Conservation (phyloP, 2,797 vertebrate genomes). For the Cynopterus sphinx region DNA sequence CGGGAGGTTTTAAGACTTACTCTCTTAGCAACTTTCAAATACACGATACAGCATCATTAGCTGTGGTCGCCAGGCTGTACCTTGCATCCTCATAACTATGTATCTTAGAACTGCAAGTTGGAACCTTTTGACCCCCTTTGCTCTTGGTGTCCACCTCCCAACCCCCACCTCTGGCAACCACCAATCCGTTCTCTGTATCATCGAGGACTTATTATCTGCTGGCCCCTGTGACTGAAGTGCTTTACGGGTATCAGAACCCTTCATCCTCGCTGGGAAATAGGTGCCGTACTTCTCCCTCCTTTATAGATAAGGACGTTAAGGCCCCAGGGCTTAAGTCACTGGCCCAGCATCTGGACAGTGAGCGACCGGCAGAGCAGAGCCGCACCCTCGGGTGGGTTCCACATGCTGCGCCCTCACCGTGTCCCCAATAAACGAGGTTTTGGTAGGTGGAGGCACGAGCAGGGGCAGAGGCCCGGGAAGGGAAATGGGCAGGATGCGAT, state of each 20-base stretch:
- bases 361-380: background rate
- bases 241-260: rapidly evolving
- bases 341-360: too few relatives aligned
- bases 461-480: rapidly evolving
- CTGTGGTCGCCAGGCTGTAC: background rate
- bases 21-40: background rate
- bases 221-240: background rate
- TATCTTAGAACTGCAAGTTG: background rate
- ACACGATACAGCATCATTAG: background rate
- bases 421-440: background rate
- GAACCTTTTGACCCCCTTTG: background rate
- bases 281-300: background rate
- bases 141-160: background rate
- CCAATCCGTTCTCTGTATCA: background rate
- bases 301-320: background rate
- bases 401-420: background rate
- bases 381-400: background rate
- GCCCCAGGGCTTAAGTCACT: too few relatives aligned
- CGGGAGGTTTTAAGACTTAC: background rate
- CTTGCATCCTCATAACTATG: background rate
- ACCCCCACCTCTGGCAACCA: background rate
- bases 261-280: background rate
- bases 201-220: background rate
- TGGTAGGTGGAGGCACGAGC: background rate
- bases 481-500: rapidly evolving